Conservation (phyloP, 2,113 vertebrate species). For the Xenus cinereus region DNA sequence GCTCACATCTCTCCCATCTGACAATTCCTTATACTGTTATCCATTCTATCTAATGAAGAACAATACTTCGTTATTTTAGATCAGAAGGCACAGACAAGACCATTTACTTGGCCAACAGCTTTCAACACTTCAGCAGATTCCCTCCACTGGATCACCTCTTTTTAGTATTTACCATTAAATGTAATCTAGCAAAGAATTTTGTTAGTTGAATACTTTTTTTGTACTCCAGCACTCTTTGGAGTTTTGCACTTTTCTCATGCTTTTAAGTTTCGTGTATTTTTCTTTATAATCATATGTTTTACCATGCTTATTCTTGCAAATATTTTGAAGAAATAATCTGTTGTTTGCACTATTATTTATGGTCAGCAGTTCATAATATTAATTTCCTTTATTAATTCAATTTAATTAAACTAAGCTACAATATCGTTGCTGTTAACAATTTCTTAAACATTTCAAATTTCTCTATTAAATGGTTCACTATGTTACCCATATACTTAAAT, state of each 20-base stretch:
- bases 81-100: background rate
- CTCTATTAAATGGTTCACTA: background rate
- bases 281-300: background rate
- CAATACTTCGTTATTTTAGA: background rate
- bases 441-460: slow-evolving; percentile 30
- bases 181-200: background rate
- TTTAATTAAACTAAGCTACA: slow-evolving; percentile 16
- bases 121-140: background rate
- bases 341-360: background rate
- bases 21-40: no score
- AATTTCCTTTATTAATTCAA: slow-evolving; percentile 7
- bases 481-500: background rate
- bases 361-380: background rate
- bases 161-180: background rate
- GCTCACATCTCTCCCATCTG: background rate
- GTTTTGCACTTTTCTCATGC: background rate
- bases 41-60: background rate
- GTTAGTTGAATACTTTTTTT: background rate
- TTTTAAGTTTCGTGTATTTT: background rate
- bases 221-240: background rate
- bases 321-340: background rate
- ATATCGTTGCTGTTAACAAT: background rate
- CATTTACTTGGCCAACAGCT: background rate
- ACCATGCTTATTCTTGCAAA: background rate
- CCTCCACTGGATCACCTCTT: background rate